Evolutionary conservation across 1,140 invertebrate species (phyloP), one percentile per base, ranked within the genome.

Genomic region (Rhysida immarginata): DNA sequence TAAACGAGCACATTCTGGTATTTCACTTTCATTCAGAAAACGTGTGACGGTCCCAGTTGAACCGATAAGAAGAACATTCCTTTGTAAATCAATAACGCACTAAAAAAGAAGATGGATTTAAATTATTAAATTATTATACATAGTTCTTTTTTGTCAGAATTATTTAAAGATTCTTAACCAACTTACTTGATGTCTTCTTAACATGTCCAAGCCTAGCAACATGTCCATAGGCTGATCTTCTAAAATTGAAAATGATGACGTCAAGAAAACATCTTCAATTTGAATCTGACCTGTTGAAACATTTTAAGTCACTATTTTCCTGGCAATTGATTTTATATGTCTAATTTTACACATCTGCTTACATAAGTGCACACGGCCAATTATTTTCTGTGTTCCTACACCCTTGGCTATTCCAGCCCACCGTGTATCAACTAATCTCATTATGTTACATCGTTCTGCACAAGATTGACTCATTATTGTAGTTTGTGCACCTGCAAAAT

Each of bases 141-240:
- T 24, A 62, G 43, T 23, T 57, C 23, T 49, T 3, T 57, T 41
- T 43, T 25, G 46, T 57, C 2, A 16, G n/a, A 23, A 23, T 43
- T 20, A 24, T 56, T 35, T 53, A 24, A 56, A 49, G n/a, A n/a
- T n/a, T n/a, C n/a, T n/a, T n/a, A n/a, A 35, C 5, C 29, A 35
- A 35, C 54, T 25, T 68, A 85, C 82, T 73, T 92, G 88, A 77
- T 99, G 95, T 60, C 95, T 74, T 72, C 92, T 94, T 0, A 99
- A 74, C 91, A 98, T 97, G 66, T 99, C 95, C 26, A 99, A 75
- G 0, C 95, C 95, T 2, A 99, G 73, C 20, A 99, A 71, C 90
- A 99, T 96, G 65, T 99, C 95, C 91, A 98, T 96, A 2, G 89
- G 86, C 68, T 98, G 94, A 60, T 97, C 86, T 69, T 96, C 87